Base-by-base conservation (phyloP, 2,113 vertebrate species). In the Tor tambroides region DNA sequence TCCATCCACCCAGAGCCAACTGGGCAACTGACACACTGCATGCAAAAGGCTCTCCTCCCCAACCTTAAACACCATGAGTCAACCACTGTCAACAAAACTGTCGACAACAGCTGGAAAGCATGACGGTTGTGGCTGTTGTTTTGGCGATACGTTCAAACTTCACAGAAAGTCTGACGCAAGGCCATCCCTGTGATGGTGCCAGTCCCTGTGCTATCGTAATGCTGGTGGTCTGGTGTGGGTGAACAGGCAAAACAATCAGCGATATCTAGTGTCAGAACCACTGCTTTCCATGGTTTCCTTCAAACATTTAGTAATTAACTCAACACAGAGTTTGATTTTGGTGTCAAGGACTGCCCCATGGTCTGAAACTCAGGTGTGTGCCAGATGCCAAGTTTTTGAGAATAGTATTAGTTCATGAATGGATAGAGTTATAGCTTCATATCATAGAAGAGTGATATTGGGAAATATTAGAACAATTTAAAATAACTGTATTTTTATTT, bases 41-140 rank as follows among this genome's bases (percentile, higher is more conserved):
- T 90, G 91, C 28, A 88, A 92, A 88, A 85, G 91, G 41, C 84
- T 75, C 46, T 87, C 90, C 84, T 80, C 67, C 86, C 51, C 71
- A 85, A 88, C 91, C 82, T 89, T 87, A 83, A 89, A 89, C 86
- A 85, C 81, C 75, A 81, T 85, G 88, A 89, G 87, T 86, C 83
- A 88, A 87, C 83, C 88, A 89, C 89, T 91, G 92, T 93, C 94
- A 94, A 91, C 91, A 85, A 87, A 88, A 81, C 81, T 90, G 84
- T 89, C 92, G 91, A 92, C 90, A 92, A 85, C 82, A 89, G 80
- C 92, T 94, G 94, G 94, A 94, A 95, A 93, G 89, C 91, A 83
- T 94, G 94, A 95, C 90, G 89, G 88, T 85, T 90, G 80, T 89
- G 87, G 88, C 89, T 88, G 67, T 80, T 86, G 71, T 80, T 80